A percentile compares a stretch with the other conserved stretches of the same genome.
Conservation (phyloP, 2,888 invertebrate genomes). For the Cheilosia variabilis region DNA sequence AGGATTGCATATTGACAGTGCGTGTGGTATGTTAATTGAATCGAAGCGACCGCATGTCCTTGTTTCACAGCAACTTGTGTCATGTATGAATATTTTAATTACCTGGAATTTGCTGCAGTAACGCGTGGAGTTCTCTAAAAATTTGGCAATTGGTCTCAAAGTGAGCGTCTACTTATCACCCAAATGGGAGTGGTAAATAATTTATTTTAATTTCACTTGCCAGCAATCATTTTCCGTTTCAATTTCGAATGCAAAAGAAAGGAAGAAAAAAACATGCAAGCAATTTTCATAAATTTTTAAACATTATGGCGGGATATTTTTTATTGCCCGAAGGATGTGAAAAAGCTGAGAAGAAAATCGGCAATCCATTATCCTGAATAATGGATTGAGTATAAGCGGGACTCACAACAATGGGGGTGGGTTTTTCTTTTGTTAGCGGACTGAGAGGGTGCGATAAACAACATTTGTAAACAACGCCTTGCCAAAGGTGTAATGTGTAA, state of each 20-base stretch:
- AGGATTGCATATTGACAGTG: constrained; percentile 25
- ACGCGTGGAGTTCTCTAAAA: neutral
- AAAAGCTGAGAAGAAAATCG: constrained; percentile 1
- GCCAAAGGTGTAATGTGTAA: neutral
- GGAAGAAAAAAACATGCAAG: constrained; percentile 6
- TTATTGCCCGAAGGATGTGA: neutral
- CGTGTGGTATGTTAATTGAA: constrained; percentile 60
- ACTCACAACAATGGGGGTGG: too few species aligned
- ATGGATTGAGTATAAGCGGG: constrained; percentile 6
- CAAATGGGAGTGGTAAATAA: constrained; percentile 15
- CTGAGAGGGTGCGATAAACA: neutral
- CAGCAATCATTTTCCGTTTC: constrained; percentile 25
- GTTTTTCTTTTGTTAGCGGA: too few species aligned
- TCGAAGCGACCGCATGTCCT: constrained; percentile 21
- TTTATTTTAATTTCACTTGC: constrained; percentile 34
- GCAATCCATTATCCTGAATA: constrained; percentile 38
- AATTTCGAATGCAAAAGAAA: constrained; percentile 28
- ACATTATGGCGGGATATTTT: constrained; percentile 19
- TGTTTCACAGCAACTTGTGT: neutral
- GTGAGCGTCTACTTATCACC: neutral
- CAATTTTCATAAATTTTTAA: constrained; percentile 44
- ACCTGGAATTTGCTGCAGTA: neutral
- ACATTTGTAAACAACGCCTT: neutral
- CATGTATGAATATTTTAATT: constrained; percentile 44
- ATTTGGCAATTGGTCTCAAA: too few species aligned